Evolutionary conservation across 2,797 vertebrate genomes (phyloP).

Genomic region (Philypnodon macrostomus): DNA sequence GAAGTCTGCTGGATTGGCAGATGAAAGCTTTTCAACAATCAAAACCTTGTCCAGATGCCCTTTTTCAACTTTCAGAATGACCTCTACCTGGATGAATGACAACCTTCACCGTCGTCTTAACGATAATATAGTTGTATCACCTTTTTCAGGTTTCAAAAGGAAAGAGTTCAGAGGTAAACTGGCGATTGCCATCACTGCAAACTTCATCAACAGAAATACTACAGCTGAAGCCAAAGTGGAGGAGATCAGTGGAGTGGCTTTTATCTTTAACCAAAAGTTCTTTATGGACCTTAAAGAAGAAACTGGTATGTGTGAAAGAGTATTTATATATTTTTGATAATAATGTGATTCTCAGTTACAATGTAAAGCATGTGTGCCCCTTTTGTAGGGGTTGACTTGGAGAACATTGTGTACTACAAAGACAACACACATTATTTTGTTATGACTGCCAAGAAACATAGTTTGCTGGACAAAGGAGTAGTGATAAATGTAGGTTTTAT

Average conservation of each 20-base stretch:
- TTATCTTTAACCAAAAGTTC: constrained; percentile 99
- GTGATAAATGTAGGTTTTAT: constrained; percentile 84
- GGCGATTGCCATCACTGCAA: constrained; percentile 97
- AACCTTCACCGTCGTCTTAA: too few species aligned
- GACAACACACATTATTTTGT: constrained; percentile 98
- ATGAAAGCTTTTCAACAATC: too few species aligned
- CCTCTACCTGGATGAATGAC: too few species aligned
- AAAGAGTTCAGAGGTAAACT: constrained; percentile 97
- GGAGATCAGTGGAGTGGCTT: constrained; percentile 97
- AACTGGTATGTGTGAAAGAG: constrained; percentile 79
- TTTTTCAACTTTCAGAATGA: too few species aligned
- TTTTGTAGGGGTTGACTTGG: constrained; percentile 89
- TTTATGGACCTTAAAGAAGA: constrained; percentile 96
- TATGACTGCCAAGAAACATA: constrained; percentile 99
- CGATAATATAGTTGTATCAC: too few species aligned
- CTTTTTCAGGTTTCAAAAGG: constrained; percentile 85
- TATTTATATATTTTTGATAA: background rate
- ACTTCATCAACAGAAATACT: constrained; percentile 97
- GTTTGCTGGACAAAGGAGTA: constrained; percentile 94
- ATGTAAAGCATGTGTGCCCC: background rate
- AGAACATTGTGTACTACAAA: constrained; percentile 98
- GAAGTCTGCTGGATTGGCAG: too few species aligned
- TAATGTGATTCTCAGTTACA: background rate
- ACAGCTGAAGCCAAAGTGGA: constrained; percentile 96
- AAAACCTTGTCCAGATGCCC: too few species aligned